A percentile compares a stretch with the other conserved stretches of the same genome.
phyloP scores from a whole-genome alignment of 2,113 vertebrate genomes.

The Elephantulus edwardii region DNA sequence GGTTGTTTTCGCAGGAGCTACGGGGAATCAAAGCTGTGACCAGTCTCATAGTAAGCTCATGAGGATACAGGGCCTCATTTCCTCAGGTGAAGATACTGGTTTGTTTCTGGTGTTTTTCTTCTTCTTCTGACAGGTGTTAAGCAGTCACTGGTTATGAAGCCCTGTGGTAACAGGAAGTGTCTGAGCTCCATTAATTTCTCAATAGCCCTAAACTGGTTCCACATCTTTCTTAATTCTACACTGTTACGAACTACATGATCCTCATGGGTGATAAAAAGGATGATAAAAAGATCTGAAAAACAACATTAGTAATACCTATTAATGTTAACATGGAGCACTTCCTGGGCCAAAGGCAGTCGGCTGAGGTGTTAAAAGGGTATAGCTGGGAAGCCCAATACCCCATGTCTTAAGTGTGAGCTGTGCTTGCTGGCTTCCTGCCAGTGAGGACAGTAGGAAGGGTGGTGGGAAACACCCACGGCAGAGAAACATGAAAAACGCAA shows the following conservation, averaged over 20 bases:
- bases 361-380: too few relatives aligned
- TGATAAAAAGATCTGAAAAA: too few relatives aligned
- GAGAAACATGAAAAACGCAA: neutral
- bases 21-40: too few relatives aligned
- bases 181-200: constrained; percentile 24
- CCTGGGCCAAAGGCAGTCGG: too few relatives aligned
- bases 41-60: too few relatives aligned
- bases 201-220: neutral
- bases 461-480: neutral
- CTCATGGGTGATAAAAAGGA: neutral
- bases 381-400: too few relatives aligned
- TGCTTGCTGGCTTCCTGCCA: too few relatives aligned
- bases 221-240: constrained; percentile 18
- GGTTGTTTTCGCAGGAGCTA: too few relatives aligned
- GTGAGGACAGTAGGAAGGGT: neutral
- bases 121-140: neutral
- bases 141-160: neutral
- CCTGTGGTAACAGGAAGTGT: neutral
- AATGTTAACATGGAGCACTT: too few relatives aligned
- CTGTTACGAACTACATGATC: constrained; percentile 1
- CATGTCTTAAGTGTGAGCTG: too few relatives aligned
- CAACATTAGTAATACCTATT: too few relatives aligned
- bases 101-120: too few relatives aligned
- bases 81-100: neutral
- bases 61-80: neutral